These are phyloP conservation scores for Corythoichthys intestinalis DNA, from an alignment of 2,113 vertebrate genomes.

Conservation along the genomic window DNA sequence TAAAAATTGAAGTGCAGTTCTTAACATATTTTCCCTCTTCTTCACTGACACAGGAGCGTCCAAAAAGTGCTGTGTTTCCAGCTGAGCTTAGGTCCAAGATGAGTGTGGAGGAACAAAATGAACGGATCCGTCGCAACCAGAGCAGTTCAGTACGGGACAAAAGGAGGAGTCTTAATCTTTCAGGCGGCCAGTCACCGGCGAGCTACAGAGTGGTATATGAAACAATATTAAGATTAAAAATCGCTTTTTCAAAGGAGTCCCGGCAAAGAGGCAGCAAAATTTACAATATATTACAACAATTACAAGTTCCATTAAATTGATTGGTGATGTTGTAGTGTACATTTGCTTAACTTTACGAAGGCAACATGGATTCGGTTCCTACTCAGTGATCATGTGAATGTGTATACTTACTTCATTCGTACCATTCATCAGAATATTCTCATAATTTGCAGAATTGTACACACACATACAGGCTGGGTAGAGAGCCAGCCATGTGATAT, in stretches of 20 bases:
- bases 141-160: conserved; percentile 88
- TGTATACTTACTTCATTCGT: no score
- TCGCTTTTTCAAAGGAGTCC: no score
- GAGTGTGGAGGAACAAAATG: conserved; percentile 92
- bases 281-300: no score
- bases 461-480: no score
- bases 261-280: no score
- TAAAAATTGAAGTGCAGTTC: background rate
- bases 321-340: no score
- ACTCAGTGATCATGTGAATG: no score
- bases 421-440: no score
- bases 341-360: no score
- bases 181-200: conserved; percentile 69
- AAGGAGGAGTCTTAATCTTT: conserved; percentile 86
- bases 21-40: background rate
- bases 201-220: conserved; percentile 85
- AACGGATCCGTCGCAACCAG: conserved; percentile 88
- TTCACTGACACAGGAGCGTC: conserved; percentile 76
- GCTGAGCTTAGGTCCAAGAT: conserved; percentile 87
- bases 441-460: no score
- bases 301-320: background rate
- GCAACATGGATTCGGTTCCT: no score
- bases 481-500: background rate
- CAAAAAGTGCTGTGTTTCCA: conserved; percentile 84
- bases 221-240: background rate